Conservation (phyloP, 92 coral and sea anemone species). For the Palythoa caribaeorum region DNA sequence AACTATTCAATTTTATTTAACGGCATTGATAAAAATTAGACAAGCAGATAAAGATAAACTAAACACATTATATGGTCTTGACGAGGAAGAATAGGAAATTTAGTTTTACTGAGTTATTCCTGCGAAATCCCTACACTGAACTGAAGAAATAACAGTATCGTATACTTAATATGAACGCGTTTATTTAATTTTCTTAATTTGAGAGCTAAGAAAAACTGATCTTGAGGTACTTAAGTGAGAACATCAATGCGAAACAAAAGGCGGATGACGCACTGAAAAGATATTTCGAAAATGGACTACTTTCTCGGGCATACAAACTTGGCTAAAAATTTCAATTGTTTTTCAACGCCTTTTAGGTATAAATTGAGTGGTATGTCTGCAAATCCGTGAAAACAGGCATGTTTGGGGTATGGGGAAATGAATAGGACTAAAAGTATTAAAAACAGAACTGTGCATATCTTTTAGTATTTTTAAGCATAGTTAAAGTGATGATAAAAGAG, state of each 20-base stretch:
- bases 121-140: slow-evolving; percentile 13
- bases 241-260: slow-evolving; percentile 12
- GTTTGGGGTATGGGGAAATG: no score
- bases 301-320: not conserved
- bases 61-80: slow-evolving; percentile 36
- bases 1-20: slow-evolving; percentile 48
- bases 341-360: not conserved
- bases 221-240: slow-evolving; percentile 6
- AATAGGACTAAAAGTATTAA: not conserved
- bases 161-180: slow-evolving; percentile 8
- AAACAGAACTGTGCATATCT: not conserved
- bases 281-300: slow-evolving; percentile 4
- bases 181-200: not conserved
- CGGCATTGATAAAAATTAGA: slow-evolving; percentile 28
- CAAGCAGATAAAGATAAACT: slow-evolving; percentile 34
- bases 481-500: no score
- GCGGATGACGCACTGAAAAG: not conserved
- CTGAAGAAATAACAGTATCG: slow-evolving; percentile 6
- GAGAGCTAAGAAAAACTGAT: not conserved
- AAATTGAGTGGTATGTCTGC: not conserved
- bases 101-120: not conserved
- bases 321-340: not conserved
- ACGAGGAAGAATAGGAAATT: slow-evolving; percentile 1
- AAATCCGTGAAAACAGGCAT: not conserved
- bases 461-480: not conserved